phyloP scores from a whole-genome alignment of 1,140 invertebrate species.

The Brachionus koreanus region DNA sequence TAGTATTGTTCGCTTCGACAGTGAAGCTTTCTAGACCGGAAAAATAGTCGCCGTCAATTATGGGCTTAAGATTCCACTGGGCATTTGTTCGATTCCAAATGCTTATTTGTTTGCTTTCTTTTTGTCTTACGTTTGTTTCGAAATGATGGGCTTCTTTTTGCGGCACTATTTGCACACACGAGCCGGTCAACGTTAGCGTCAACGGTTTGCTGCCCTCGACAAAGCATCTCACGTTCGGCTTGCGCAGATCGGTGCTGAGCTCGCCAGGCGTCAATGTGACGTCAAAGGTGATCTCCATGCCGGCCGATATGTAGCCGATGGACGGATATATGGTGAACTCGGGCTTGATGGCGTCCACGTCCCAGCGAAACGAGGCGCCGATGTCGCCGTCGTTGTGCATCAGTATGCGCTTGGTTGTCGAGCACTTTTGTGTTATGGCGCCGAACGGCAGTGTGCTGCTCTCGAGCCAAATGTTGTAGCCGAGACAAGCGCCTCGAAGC shows the following conservation, averaged over 20 bases:
- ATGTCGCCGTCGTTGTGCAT: constrained; percentile 58
- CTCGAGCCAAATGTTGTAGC: constrained; percentile 57
- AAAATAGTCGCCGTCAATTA: constrained; percentile 58
- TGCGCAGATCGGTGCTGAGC: constrained; percentile 53
- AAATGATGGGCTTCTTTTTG: constrained; percentile 54
- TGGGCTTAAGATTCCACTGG: constrained; percentile 54
- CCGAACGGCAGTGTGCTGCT: constrained; percentile 55
- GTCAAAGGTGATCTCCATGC: constrained; percentile 58
- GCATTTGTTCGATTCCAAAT: constrained; percentile 56
- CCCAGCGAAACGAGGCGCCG: constrained; percentile 57
- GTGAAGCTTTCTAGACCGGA: constrained; percentile 53
- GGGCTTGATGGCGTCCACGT: constrained; percentile 52
- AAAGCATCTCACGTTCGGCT: constrained; percentile 53
- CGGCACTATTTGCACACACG: constrained; percentile 52
- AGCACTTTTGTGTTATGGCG: constrained; percentile 54
- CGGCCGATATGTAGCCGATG: constrained; percentile 57
- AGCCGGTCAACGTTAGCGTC: constrained; percentile 56
- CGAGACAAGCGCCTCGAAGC: constrained; percentile 54
- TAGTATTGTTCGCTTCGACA: constrained; percentile 55
- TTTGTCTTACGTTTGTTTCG: constrained; percentile 52
- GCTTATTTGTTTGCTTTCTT: constrained; percentile 52
- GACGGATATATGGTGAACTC: constrained; percentile 56
- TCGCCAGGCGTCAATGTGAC: constrained; percentile 55
- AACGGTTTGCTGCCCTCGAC: constrained; percentile 54
- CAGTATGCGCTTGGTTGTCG: constrained; percentile 52